Evolutionary conservation across 1,140 invertebrate genomes (phyloP).

Genomic region (Phymorhynchus buccinoides): DNA sequence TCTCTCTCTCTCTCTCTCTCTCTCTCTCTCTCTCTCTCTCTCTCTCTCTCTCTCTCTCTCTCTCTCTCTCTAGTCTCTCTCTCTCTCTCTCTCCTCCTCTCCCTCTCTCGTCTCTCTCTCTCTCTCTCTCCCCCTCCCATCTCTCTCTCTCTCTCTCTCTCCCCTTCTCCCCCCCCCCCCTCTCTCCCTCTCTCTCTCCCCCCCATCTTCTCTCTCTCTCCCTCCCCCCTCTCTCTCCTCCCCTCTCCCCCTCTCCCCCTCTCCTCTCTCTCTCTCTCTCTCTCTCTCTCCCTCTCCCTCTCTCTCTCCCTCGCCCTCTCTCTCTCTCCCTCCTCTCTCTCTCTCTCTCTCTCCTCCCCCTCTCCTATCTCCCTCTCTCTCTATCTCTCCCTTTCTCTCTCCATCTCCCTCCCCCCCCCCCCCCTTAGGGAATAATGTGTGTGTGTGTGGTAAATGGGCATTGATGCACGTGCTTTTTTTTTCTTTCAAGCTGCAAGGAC

Average conservation of each 20-base stretch:
- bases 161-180: not conserved
- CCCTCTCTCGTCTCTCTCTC: not conserved
- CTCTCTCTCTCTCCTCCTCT: not conserved
- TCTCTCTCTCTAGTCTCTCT: not conserved
- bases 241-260: not conserved
- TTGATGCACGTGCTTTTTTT: not conserved
- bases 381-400: no score
- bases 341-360: not conserved
- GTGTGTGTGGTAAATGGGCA: slow-evolving; percentile 27
- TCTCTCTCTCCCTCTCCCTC: not conserved
- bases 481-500: no score
- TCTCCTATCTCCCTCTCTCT: not conserved
- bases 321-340: not conserved
- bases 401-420: no score
- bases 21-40: not conserved
- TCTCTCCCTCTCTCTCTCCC: not conserved
- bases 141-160: not conserved
- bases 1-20: not conserved
- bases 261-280: not conserved
- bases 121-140: not conserved
- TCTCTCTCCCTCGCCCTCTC: not conserved
- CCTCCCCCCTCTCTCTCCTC: not conserved
- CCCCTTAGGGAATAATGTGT: not conserved
- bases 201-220: no score
- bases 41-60: not conserved